Percentiles rank a stretch among this genome's conserved stretches.
Conservation (phyloP, 2,113 vertebrate genomes). For the Ifrita kowaldi region DNA sequence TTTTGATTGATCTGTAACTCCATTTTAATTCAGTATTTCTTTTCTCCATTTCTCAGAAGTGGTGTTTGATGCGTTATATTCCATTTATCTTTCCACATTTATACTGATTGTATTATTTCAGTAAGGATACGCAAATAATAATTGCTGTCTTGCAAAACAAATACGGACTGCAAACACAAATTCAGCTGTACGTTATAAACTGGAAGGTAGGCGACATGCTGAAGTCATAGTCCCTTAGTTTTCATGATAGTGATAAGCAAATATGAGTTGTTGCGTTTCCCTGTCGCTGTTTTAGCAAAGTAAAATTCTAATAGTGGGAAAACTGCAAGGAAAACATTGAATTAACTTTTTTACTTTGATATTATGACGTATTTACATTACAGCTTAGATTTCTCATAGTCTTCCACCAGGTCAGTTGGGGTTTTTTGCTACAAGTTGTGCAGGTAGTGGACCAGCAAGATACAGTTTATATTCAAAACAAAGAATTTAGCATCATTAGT, state of each 20-base stretch:
- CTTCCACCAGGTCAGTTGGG: background rate
- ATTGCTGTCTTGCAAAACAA: background rate
- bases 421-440: background rate
- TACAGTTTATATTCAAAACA: background rate
- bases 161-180: background rate
- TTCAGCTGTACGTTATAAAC: background rate
- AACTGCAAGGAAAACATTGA: background rate
- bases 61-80: background rate
- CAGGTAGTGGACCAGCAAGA: fast-evolving
- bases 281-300: background rate
- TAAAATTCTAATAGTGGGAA: background rate
- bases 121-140: background rate
- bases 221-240: background rate
- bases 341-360: background rate
- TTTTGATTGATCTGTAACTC: background rate
- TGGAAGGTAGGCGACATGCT: background rate
- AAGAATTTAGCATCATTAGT: background rate
- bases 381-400: background rate
- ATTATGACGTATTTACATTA: background rate
- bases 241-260: background rate
- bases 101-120: background rate
- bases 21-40: background rate
- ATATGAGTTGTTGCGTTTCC: background rate
- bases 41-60: background rate
- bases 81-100: background rate